Conservation (phyloP, 2,797 vertebrate genomes). For the Sparus aurata region DNA sequence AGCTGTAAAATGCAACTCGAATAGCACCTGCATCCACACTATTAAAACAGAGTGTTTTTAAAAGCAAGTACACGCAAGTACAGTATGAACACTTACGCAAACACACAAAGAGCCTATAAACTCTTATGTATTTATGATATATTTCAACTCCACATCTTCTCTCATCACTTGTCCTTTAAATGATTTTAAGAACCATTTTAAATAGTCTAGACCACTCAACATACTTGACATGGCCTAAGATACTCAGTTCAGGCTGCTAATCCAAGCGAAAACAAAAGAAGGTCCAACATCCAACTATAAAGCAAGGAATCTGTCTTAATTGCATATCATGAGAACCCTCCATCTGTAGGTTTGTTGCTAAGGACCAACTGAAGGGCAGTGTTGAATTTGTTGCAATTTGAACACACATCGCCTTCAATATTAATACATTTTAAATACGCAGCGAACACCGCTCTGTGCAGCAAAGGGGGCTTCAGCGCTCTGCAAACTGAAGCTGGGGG, state of each 20-base stretch:
- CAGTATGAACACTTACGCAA: neutral
- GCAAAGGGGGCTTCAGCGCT: no score
- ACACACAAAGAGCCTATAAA: neutral
- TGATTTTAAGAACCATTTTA: neutral
- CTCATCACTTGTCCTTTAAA: neutral
- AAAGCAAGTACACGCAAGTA: neutral
- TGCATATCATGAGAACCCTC: no score
- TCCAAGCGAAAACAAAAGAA: slow-evolving; percentile 16
- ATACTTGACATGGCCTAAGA: neutral
- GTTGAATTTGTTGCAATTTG: no score
- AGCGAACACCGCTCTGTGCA: no score
- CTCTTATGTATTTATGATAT: neutral
- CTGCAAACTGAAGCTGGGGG: no score
- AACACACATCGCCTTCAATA: no score
- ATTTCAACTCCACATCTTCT: slow-evolving; percentile 14
- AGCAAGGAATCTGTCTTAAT: neutral
- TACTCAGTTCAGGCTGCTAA: slow-evolving; percentile 2
- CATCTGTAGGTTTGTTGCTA: no score
- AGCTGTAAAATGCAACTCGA: slow-evolving; percentile 46
- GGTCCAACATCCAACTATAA: neutral
- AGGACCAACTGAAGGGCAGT: no score
- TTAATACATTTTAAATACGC: no score
- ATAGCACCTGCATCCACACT: slow-evolving; percentile 50
- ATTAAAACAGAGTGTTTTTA: slow-evolving; percentile 19
- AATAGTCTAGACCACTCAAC: neutral